Evolutionary conservation across 2,888 invertebrate genomes (phyloP).

Genomic region (Catotricha subobsoleta): DNA sequence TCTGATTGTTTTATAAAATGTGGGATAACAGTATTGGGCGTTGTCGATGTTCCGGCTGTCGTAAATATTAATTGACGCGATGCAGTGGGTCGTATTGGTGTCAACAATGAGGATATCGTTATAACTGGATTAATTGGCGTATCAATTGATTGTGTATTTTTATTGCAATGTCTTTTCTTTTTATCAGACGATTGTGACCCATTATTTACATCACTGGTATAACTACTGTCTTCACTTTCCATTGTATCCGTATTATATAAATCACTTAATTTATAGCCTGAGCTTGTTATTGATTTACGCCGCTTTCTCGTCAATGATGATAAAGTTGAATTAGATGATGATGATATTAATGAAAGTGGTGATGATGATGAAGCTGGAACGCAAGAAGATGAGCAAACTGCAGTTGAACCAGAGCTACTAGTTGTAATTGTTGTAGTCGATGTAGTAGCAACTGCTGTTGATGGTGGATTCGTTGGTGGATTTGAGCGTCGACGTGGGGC

Average conservation of each 20-base stretch:
- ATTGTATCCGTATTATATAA: no score
- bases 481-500: conserved; percentile 59
- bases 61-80: not conserved
- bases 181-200: not conserved
- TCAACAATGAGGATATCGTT: not conserved
- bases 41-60: not conserved
- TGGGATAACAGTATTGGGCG: not conserved
- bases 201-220: not conserved
- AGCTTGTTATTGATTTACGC: no score
- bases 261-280: no score
- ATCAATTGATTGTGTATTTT: not conserved
- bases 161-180: not conserved
- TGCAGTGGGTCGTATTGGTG: not conserved
- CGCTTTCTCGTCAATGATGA: no score
- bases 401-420: not conserved
- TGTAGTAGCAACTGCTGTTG: conserved; percentile 12
- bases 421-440: no score
- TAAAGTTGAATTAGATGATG: conserved; percentile 15
- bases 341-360: conserved; percentile 29
- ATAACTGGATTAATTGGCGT: not conserved
- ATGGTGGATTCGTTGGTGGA: conserved; percentile 48
- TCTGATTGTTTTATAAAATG: not conserved
- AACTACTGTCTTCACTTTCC: not conserved
- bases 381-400: not conserved
- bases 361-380: conserved; percentile 24